Base-by-base conservation (phyloP, 2,797 vertebrate species). In the Melanotaenia boesemani region DNA sequence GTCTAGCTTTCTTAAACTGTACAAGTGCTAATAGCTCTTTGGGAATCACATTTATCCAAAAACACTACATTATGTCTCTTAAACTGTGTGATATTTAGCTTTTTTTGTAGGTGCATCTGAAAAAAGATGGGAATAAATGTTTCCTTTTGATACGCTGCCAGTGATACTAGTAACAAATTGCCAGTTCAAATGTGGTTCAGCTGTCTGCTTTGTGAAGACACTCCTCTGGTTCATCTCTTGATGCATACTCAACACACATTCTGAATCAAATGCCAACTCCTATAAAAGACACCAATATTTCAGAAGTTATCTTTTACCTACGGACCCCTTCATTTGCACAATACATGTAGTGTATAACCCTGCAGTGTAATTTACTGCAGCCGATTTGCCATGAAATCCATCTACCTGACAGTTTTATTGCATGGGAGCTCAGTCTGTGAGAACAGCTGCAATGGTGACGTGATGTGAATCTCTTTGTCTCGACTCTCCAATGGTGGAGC, bases 391-490 rank as follows among this genome's bases (percentile, higher is more conserved):
- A 20, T 61, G 36, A 41, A 24, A 72, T 61, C 54, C 72, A 63
- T 59, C 68, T 67, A 22, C 22, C 59, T 37, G 55, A 74, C 30
- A 18, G 37, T 34, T 72, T 56, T 61, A 61, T 70, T 46, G 76
- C 74, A 39, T 72, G n/a, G 18, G 18, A 36, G 63, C 28, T 60
- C 5, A 0, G 65, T 48, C 41, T 60, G 41, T 70, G 52, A 24
- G 72, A 77, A 56, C 60, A 84, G 83, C 87, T 87, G 85, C 86
- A 84, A 7, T 2, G 61, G 26, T 71, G 84, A 87, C 79, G 82
- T 88, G 86, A 89, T 71, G 71, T 62, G 81, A 86, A 84, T 89
- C 61, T 81, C 72, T 89, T 61, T 74, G 67, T 86, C 63, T 75
- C 37, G 9, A 11, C 56, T 73, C 74, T 56, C 28, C 36, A 34